phyloP scores from a whole-genome alignment of 64 coral and sea anemone species.

The Hydrozoanthus tunicans region DNA sequence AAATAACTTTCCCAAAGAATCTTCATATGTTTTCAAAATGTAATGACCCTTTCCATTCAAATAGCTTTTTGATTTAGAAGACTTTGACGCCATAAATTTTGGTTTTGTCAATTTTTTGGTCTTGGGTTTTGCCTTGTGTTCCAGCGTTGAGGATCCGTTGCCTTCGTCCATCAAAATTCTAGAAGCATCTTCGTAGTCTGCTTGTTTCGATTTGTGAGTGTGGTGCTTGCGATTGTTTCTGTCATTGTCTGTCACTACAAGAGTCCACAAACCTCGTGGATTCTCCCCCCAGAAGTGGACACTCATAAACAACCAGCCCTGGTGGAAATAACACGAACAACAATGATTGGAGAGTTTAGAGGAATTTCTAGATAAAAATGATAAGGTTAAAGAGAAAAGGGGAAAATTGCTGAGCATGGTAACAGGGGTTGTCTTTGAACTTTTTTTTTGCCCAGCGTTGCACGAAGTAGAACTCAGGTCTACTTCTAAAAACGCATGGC shows the following conservation, averaged over 20 bases:
- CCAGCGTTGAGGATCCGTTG: constrained; percentile 15
- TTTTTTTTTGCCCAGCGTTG: too few relatives aligned
- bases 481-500: too few relatives aligned
- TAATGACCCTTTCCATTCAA: constrained; percentile 20
- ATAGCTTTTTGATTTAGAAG: background rate
- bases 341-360: too few relatives aligned
- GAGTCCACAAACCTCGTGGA: constrained; percentile 90
- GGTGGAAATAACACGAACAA: background rate
- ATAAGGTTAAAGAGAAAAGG: too few relatives aligned
- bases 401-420: too few relatives aligned
- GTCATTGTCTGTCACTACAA: constrained; percentile 92
- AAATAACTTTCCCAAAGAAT: constrained; percentile 65
- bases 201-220: constrained; percentile 60
- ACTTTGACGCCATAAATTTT: background rate
- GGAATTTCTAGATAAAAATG: too few relatives aligned
- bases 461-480: too few relatives aligned
- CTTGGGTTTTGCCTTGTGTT: background rate
- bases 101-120: background rate
- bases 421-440: too few relatives aligned
- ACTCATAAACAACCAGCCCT: constrained; percentile 99
- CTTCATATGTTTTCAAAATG: constrained; percentile 72
- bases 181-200: constrained; percentile 80
- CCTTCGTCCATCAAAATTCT: constrained; percentile 80
- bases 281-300: constrained; percentile 98
- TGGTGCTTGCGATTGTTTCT: constrained; percentile 87